Evolutionary conservation across 1,140 invertebrate genomes (phyloP), one percentile per base, ranked within the genome.

Genomic region (Agrypnia vestita): DNA sequence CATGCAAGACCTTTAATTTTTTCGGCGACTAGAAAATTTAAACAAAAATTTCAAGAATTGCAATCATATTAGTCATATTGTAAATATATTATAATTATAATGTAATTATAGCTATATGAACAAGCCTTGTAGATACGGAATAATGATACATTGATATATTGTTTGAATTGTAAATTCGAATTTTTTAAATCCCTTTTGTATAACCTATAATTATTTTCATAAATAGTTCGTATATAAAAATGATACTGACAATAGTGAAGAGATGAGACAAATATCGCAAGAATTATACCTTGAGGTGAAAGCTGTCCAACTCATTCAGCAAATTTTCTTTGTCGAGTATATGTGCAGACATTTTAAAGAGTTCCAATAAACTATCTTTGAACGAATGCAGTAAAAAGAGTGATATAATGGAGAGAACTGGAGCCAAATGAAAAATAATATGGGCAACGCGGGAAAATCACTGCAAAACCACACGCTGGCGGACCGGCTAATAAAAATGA

Each of bases 1-100:
- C 78, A 1, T 75, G 72, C 21, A 80, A 51, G 43, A 80, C 43
- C 19, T 25, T 55, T 12, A 13, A 46, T 25, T 80, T 80, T 61
- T 80, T 76, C 13, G 78, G 78, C 15, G 78, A 80, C 78, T 80
- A 53, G 62, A 73, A 73, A 9, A 19, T 44, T 44, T 75, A 15
- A 11, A 75, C 10, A 7, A 11, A 3, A n/a, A 49, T 46, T 11
- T 44, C 12, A 9, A 10, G 15, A 11, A 44, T 3, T 17, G 3
- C 12, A 46, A 75, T 13, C 1, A 15, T 12, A 3, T 4, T 12
- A 43, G 10, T 55, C 19, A 44, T 44, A 10, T 46, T 0, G 47
- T 8, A 15, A 21, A 6, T 12, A 61, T 13, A 17, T 46, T 47
- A 35, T 35, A 35, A 35, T 6, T 35, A 6, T 35, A 35, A 35